A percentile compares a stretch with the other conserved stretches of the same genome.
Evolutionary conservation across 2,888 invertebrate genomes (phyloP).

Genomic region (Agonopterix heracliana): DNA sequence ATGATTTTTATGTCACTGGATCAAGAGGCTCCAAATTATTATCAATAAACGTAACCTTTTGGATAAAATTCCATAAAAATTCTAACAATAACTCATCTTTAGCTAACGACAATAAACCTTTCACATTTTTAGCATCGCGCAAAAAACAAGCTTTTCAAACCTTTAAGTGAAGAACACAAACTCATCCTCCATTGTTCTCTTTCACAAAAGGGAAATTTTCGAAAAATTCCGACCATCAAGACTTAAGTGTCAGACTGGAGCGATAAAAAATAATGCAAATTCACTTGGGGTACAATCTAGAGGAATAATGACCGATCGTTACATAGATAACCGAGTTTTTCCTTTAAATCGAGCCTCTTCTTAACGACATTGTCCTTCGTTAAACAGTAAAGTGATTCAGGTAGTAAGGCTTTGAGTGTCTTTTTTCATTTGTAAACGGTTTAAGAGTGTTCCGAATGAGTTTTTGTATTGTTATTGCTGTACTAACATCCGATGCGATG

Average conservation of each 20-base stretch:
- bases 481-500: conserved; percentile 22
- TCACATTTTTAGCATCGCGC: conserved; percentile 24
- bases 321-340: conserved; percentile 63
- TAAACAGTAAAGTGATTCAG: conserved; percentile 62
- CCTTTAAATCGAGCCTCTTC: conserved; percentile 49
- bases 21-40: no score
- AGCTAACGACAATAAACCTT: conserved; percentile 19
- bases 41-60: no score
- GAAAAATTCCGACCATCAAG: conserved; percentile 39
- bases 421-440: conserved; percentile 60
- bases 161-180: conserved; percentile 45
- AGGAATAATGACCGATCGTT: conserved; percentile 60
- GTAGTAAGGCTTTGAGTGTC: conserved; percentile 54
- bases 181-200: conserved; percentile 51
- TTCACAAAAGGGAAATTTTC: conserved; percentile 33
- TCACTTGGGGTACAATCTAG: conserved; percentile 39
- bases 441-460: conserved; percentile 38
- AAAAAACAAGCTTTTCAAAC: conserved; percentile 40
- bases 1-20: no score
- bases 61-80: no score
- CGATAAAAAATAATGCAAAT: conserved; percentile 70
- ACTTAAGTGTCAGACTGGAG: conserved; percentile 46
- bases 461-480: conserved; percentile 48
- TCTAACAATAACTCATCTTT: no score
- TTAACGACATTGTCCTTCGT: conserved; percentile 60